phyloP scores from a whole-genome alignment of 2,113 vertebrate species.

The Candoia aspera region DNA sequence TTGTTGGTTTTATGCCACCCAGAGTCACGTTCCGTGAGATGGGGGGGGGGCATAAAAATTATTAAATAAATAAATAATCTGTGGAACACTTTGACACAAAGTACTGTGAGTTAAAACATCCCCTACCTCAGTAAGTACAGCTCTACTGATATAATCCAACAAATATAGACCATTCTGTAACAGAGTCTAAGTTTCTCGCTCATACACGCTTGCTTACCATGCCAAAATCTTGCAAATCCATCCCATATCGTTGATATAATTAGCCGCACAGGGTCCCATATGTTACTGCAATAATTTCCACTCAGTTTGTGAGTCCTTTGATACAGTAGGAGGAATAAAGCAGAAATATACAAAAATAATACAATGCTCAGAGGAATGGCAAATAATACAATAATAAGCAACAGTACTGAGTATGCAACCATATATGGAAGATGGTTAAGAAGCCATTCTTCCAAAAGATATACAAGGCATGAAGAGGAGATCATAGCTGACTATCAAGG shows the following conservation, averaged over 20 bases:
- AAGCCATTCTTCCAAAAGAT: conserved; percentile 72
- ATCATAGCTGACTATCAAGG: conserved; percentile 51
- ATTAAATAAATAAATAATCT: not conserved
- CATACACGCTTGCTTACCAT: conserved; percentile 68
- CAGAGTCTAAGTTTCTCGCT: not conserved
- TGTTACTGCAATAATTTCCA: conserved; percentile 80
- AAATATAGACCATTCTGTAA: not conserved
- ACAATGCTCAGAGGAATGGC: conserved; percentile 78
- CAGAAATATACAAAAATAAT: conserved; percentile 81
- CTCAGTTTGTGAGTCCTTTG: conserved; percentile 82
- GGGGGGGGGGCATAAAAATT: not conserved
- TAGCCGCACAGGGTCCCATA: conserved; percentile 83
- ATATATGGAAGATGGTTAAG: conserved; percentile 74
- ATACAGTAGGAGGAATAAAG: conserved; percentile 83
- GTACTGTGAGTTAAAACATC: not conserved
- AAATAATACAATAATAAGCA: conserved; percentile 80
- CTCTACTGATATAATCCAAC: not conserved
- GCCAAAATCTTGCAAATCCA: conserved; percentile 83
- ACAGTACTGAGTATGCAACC: conserved; percentile 79
- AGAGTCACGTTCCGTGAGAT: not conserved
- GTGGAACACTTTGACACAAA: not conserved
- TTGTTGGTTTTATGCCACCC: not conserved
- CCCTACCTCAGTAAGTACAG: not conserved
- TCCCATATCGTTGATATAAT: conserved; percentile 83
- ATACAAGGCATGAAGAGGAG: conserved; percentile 68